Evolutionary conservation across 2,113 vertebrate genomes (phyloP).

Genomic region (human): GRCh38 chr17:51809501-51810000

Average conservation of each 20-base stretch:
- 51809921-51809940: background rate
- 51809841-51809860: background rate
- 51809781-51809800: background rate
- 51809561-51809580: background rate
- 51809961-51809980: background rate
- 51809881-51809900: background rate
- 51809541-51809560: background rate
- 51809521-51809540: background rate
- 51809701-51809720: background rate
- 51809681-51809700: background rate
- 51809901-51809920: background rate
- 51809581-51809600: background rate
- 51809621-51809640: accelerated
- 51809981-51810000: background rate
- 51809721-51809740: background rate
- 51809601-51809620: background rate
- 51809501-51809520: background rate
- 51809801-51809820: background rate
- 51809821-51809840: background rate
- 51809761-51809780: background rate
- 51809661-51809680: background rate
- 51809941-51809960: background rate
- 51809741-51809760: background rate
- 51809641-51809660: background rate
- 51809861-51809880: background rate